Percentiles rank a stretch among this genome's conserved stretches.
These are phyloP conservation scores for Brachyistius frenatus DNA, from an alignment of 2,113 vertebrate genomes.

Conservation along the genomic window DNA sequence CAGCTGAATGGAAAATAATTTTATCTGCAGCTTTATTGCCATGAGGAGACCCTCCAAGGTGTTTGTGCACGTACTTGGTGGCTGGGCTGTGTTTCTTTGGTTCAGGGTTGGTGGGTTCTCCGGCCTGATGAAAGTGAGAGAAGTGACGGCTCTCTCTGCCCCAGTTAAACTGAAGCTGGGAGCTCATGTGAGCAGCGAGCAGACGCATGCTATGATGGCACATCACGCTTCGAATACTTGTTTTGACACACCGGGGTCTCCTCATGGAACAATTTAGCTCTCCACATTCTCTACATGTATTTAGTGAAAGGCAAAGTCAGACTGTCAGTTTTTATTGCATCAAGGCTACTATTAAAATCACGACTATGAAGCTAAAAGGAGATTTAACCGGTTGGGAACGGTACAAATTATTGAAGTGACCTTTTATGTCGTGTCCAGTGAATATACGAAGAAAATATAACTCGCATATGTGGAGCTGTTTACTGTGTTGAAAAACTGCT, in stretches of 20 bases:
- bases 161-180: conserved; percentile 44
- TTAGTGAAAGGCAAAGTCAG: conserved; percentile 17
- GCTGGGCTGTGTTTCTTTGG: conserved; percentile 20
- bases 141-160: conserved; percentile 43
- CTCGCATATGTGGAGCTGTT: not conserved
- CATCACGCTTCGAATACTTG: conserved; percentile 37
- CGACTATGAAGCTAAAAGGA: conserved; percentile 1
- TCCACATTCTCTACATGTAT: conserved; percentile 20
- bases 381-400: conserved; percentile 10
- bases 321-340: conserved; percentile 7
- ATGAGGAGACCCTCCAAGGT: conserved; percentile 13
- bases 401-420: not conserved
- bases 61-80: conserved; percentile 14
- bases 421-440: not conserved
- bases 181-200: conserved; percentile 18
- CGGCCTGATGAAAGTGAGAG: conserved; percentile 42
- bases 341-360: conserved; percentile 27
- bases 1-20: conserved; percentile 34
- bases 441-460: not conserved
- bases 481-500: not conserved
- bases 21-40: conserved; percentile 30
- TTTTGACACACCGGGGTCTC: conserved; percentile 44
- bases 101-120: conserved; percentile 24
- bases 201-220: conserved; percentile 15
- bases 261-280: conserved; percentile 55